Conservation (phyloP, 2,888 invertebrate genomes). For the Drosophila tripunctata region DNA sequence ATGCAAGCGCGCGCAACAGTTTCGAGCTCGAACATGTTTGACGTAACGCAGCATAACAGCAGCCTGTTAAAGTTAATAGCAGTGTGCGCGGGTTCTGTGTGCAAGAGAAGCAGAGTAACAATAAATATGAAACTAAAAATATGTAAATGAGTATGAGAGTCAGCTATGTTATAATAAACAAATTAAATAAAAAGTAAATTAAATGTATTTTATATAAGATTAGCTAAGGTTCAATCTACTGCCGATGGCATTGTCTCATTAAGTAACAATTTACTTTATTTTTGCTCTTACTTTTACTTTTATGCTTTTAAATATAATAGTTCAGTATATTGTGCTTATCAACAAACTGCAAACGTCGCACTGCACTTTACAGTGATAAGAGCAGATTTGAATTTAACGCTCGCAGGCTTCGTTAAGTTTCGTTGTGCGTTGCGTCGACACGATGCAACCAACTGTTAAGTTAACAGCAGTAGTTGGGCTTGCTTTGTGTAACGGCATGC, state of each 20-base stretch:
- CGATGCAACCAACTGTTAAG: slow-evolving; percentile 23
- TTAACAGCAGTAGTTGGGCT: slow-evolving; percentile 1
- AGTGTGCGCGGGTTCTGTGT: too few species aligned
- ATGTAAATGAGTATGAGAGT: too few species aligned
- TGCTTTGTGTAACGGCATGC: slow-evolving; percentile 4
- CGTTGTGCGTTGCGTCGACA: slow-evolving; percentile 39
- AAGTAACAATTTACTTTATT: neutral
- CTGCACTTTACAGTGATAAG: slow-evolving; percentile 31
- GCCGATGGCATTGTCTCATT: too few species aligned
- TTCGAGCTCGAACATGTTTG: slow-evolving; percentile 33
- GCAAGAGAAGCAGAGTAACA: too few species aligned
- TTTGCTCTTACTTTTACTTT: neutral
- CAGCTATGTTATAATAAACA: too few species aligned
- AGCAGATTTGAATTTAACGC: slow-evolving; percentile 25
- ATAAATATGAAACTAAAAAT: neutral
- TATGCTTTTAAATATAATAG: too few species aligned
- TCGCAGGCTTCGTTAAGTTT: slow-evolving; percentile 44
- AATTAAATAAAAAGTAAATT: too few species aligned
- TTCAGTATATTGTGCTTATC: slow-evolving; percentile 15
- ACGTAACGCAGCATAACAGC: neutral
- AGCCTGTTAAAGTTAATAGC: neutral
- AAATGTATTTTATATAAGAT: too few species aligned
- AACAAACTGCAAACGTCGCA: neutral
- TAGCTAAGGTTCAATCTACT: too few species aligned
- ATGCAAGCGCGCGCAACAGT: slow-evolving; percentile 18